Evolutionary conservation across 2,113 vertebrate genomes (phyloP).

Genomic region (Lasiurus borealis): DNA sequence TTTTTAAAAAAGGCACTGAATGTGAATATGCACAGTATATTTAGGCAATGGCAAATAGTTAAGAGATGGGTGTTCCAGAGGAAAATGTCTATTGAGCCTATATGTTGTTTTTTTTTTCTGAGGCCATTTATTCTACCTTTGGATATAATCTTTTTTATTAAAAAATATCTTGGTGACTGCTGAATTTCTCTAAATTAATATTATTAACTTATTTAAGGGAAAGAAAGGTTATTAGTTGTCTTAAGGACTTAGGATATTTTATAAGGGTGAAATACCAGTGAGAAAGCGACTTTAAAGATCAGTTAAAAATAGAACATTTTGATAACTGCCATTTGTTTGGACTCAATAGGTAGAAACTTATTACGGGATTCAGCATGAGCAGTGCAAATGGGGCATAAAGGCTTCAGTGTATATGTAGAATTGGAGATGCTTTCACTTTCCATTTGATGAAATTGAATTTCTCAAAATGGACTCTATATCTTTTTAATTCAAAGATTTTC

Average conservation of each 20-base stretch:
- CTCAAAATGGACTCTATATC: slow-evolving; percentile 49
- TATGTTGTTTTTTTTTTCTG: neutral
- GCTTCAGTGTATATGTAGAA: neutral
- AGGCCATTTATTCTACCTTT: neutral
- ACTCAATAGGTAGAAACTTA: slow-evolving; percentile 63
- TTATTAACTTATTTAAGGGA: neutral
- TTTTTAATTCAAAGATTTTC: slow-evolving; percentile 66
- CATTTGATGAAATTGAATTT: slow-evolving; percentile 55
- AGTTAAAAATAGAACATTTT: slow-evolving; percentile 57
- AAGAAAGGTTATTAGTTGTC: neutral
- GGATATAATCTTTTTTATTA: neutral
- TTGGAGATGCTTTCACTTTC: slow-evolving; percentile 49
- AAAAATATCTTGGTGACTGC: neutral
- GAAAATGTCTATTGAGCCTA: neutral
- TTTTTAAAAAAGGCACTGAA: neutral
- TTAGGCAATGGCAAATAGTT: neutral
- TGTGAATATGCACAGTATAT: neutral
- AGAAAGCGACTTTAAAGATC: slow-evolving; percentile 41
- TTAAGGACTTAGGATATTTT: slow-evolving; percentile 49
- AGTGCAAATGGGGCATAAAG: slow-evolving; percentile 66
- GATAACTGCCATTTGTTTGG: slow-evolving; percentile 26
- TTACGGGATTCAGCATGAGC: neutral
- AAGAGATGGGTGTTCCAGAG: neutral
- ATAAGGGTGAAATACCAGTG: slow-evolving; percentile 12
- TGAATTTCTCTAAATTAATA: slow-evolving; percentile 48